These are phyloP conservation scores for Trachelus troglodyta DNA, from an alignment of 2,888 invertebrate species.

Conservation along the genomic window DNA sequence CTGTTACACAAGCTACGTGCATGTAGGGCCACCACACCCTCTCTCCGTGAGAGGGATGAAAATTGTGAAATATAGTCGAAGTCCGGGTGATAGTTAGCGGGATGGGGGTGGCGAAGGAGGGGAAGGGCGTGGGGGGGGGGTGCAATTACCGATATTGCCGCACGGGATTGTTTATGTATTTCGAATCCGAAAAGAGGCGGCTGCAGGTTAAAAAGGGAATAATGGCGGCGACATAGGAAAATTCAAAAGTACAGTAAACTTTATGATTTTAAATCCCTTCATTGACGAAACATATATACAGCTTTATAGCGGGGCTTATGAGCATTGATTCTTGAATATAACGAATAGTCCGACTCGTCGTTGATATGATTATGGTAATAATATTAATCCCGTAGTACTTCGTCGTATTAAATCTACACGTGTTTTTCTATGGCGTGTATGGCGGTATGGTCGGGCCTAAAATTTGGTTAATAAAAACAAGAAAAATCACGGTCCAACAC, in stretches of 20 bases:
- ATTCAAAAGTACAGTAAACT: neutral
- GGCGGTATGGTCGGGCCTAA: neutral
- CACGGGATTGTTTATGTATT: neutral
- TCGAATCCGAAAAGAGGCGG: neutral
- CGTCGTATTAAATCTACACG: neutral
- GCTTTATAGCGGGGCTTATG: neutral
- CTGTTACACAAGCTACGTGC: neutral
- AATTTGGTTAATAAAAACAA: neutral
- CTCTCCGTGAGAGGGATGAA: conserved; percentile 22
- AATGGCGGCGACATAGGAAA: neutral
- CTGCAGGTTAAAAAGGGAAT: neutral
- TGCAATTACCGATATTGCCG: neutral
- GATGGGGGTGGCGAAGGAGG: neutral
- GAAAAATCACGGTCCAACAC: neutral
- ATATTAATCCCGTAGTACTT: neutral
- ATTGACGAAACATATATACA: neutral
- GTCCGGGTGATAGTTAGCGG: neutral
- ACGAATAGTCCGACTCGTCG: neutral
- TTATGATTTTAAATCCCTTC: neutral
- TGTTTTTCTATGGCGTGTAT: neutral
- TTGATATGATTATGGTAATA: neutral
- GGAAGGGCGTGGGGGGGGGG: no score
- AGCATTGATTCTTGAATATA: neutral
- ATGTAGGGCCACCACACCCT: neutral
- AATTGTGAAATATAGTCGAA: conserved; percentile 48